Conservation (phyloP, 1,140 invertebrate genomes). For the Apis dorsata region DNA sequence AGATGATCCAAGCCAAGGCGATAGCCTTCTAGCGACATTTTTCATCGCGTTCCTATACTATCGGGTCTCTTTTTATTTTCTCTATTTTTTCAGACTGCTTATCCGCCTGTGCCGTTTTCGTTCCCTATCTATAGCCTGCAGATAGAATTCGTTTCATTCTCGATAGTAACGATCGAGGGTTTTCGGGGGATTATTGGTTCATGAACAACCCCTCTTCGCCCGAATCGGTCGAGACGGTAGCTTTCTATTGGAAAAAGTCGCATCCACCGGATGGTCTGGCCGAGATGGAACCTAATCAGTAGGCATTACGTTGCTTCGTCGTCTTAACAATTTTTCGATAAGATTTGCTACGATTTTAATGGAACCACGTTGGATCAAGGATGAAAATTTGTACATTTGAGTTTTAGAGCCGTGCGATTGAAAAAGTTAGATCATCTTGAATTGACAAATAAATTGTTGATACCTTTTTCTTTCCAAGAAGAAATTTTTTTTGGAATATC, state of each 20-base stretch:
- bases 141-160: slow-evolving; percentile 41
- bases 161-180: slow-evolving; percentile 45
- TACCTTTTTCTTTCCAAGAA: too few species aligned
- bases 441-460: too few species aligned
- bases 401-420: too few species aligned
- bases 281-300: slow-evolving; percentile 44
- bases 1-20: neutral
- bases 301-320: slow-evolving; percentile 36
- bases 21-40: neutral
- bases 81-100: neutral
- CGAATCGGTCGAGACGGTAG: slow-evolving; percentile 13
- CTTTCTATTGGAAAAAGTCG: slow-evolving; percentile 31
- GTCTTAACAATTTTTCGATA: slow-evolving; percentile 50
- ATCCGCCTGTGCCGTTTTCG: neutral
- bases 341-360: slow-evolving; percentile 31
- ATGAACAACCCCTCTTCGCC: slow-evolving; percentile 29
- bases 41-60: slow-evolving; percentile 44
- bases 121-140: neutral
- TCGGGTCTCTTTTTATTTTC: slow-evolving; percentile 28
- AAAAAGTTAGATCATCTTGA: too few species aligned
- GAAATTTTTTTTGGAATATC: too few species aligned
- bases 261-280: slow-evolving; percentile 18
- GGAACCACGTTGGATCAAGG: neutral
- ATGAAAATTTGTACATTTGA: too few species aligned
- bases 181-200: slow-evolving; percentile 65